A percentile compares a stretch with the other conserved stretches of the same genome.
These are phyloP conservation scores for Lordiphosa clarofinis DNA, from an alignment of 1,140 invertebrate genomes.

Conservation along the genomic window DNA sequence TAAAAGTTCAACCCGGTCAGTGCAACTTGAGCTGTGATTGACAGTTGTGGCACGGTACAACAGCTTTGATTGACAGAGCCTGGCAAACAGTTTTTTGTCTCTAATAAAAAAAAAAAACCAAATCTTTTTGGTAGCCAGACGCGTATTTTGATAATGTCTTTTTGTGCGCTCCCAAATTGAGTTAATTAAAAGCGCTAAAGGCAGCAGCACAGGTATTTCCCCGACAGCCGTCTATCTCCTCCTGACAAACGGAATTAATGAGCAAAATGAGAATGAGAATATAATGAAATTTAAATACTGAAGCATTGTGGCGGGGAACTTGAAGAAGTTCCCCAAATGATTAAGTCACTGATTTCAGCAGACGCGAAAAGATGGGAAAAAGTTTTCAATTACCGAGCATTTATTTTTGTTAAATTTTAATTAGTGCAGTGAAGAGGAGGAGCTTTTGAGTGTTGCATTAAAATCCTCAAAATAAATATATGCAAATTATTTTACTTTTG, in stretches of 20 bases:
- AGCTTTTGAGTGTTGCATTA: conserved; percentile 7
- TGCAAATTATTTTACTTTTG: conserved; percentile 73
- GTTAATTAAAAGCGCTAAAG: conserved; percentile 36
- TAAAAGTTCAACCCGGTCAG: too few relatives aligned
- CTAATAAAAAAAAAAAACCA: too few relatives aligned
- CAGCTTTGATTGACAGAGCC: too few relatives aligned
- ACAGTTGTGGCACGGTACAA: too few relatives aligned
- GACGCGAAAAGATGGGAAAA: conserved; percentile 15
- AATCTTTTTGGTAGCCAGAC: too few relatives aligned
- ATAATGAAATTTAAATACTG: conserved; percentile 55
- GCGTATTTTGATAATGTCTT: conserved; percentile 61
- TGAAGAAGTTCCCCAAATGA: conserved; percentile 25
- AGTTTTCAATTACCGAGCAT: conserved; percentile 74
- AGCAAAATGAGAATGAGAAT: conserved; percentile 51
- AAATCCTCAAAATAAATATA: conserved; percentile 63
- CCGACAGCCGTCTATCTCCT: conserved; percentile 20
- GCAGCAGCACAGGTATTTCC: conserved; percentile 7
- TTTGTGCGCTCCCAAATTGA: conserved; percentile 39
- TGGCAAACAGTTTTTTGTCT: too few relatives aligned
- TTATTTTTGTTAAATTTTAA: conserved; percentile 76
- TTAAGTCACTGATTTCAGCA: conserved; percentile 52
- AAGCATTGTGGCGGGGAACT: conserved; percentile 1
- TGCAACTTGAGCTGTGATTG: too few relatives aligned
- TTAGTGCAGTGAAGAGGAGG: conserved; percentile 43
- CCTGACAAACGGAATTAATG: conserved; percentile 62